Evolutionary conservation across 35 echinoderm and acorn worm genomes (phyloP).

Genomic region (Acanthaster planci): DNA sequence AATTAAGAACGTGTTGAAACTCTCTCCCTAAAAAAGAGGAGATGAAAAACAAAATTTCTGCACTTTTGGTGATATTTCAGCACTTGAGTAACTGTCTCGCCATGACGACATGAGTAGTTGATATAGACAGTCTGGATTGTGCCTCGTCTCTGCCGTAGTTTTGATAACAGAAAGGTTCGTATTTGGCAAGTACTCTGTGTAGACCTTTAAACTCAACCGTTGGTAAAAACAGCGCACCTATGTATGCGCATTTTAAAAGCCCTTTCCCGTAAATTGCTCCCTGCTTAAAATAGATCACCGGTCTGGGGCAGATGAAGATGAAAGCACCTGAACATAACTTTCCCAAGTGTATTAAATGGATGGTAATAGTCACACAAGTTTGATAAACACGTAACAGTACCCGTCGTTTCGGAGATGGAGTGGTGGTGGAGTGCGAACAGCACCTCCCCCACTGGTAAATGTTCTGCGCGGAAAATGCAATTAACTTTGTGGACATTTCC

Average conservation of each 20-base stretch:
- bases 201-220: background rate
- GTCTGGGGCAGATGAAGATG: no score
- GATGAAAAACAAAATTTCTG: no score
- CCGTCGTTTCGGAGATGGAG: background rate
- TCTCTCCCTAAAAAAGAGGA: no score
- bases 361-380: background rate
- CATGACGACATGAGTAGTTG: background rate
- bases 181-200: background rate
- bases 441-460: background rate
- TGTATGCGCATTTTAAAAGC: background rate
- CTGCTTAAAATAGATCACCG: background rate
- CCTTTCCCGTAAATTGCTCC: constrained; percentile 1
- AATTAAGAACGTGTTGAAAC: no score
- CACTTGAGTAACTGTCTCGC: background rate
- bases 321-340: background rate
- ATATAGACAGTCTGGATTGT: background rate
- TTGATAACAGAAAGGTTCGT: constrained; percentile 11
- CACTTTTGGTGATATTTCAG: background rate
- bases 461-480: background rate
- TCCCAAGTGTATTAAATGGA: background rate
- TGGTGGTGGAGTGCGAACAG: background rate
- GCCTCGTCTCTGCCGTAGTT: background rate
- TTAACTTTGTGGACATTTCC: constrained; percentile 1
- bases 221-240: background rate
- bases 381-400: constrained; percentile 16